Evolutionary conservation across 2,113 vertebrate species (phyloP), one percentile per base, ranked within the genome.

Genomic region (Xiphophorus maculatus): DNA sequence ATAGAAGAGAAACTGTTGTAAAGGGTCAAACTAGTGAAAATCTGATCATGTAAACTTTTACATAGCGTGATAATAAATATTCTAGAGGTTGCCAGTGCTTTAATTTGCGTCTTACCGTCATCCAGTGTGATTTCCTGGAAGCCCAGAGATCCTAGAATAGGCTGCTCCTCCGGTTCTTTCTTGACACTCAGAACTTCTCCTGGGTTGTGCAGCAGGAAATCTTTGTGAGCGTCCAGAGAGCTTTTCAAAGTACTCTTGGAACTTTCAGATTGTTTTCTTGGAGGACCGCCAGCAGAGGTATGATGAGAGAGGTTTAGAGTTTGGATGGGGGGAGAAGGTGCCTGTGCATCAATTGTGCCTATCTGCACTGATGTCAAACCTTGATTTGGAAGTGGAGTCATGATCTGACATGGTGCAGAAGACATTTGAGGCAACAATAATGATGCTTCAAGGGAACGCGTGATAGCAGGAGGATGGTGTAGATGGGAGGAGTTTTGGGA

Each of bases 101-200:
- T 30, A 48, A 28, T 68, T 29, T 73, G 69, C 4, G 22, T 66
- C 96, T 93, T 95, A 98, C 98, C 97, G 78, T 99, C 98, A 93
- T 99, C 98, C 91, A 98, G 94, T 0, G 98, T 98, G 92, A 99
- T 97, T 91, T 97, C 96, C 82, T 96, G 96, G 13, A 97, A 93
- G 81, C 96, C 96, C 85, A 96, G 88, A 9, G 96, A 92, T 69
- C 93, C 94, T 89, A 94, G 96, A 77, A 78, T 90, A n/a, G 94
- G 83, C 75, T 81, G 90, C 37, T 97, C 96, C 76, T 95, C 95
- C 0, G 95, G 95, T 89, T 98, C 97, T n/a, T 95, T 94, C 90
- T 98, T 97, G 91, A 97, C 91, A 84, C 89, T 94, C 74, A 93
- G 82, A 68, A 77, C 81, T 76, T 92, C 73, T 87, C 25, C 79